A percentile compares a stretch with the other conserved stretches of the same genome.
phyloP scores from a whole-genome alignment of 2,797 vertebrate species.

The Ctenochaetus hawaiiensis region DNA sequence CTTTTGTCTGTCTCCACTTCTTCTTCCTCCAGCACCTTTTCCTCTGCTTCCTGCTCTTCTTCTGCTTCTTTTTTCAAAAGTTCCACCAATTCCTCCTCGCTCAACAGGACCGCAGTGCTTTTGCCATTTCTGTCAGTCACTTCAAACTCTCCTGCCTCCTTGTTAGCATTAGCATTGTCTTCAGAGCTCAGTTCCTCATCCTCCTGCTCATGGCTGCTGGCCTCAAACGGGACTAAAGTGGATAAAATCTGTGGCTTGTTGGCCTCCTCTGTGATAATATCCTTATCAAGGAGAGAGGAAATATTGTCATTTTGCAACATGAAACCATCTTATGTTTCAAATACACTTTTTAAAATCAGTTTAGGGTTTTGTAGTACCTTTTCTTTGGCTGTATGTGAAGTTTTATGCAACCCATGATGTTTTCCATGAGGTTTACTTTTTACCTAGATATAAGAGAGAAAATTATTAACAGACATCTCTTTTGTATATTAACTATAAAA shows the following conservation, averaged over 20 bases:
- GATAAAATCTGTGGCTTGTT: slow-evolving; percentile 68
- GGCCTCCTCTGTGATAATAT: slow-evolving; percentile 58
- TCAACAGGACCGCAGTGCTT: slow-evolving; percentile 77
- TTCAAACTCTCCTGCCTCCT: slow-evolving; percentile 36
- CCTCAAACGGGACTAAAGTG: slow-evolving; percentile 74
- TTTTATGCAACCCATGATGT: slow-evolving; percentile 67
- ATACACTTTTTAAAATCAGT: not conserved
- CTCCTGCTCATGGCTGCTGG: slow-evolving; percentile 73
- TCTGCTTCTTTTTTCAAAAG: slow-evolving; percentile 74
- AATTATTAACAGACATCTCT: not conserved
- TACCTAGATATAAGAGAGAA: slow-evolving; percentile 66
- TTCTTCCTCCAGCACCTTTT: slow-evolving; percentile 45
- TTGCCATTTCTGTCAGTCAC: slow-evolving; percentile 51
- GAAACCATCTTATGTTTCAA: not conserved
- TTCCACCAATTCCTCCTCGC: slow-evolving; percentile 77
- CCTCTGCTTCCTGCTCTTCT: slow-evolving; percentile 68
- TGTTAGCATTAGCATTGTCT: slow-evolving; percentile 58
- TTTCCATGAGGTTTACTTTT: slow-evolving; percentile 79
- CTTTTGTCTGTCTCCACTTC: slow-evolving; percentile 18
- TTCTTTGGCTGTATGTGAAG: slow-evolving; percentile 64
- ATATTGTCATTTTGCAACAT: not conserved
- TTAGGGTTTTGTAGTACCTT: slow-evolving; percentile 69
- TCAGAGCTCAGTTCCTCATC: slow-evolving; percentile 76
- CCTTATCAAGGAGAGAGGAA: slow-evolving; percentile 59
- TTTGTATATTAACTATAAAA: not conserved